These are phyloP conservation scores for Nannospalax galili DNA, from an alignment of 2,113 vertebrate species.

Conservation along the genomic window DNA sequence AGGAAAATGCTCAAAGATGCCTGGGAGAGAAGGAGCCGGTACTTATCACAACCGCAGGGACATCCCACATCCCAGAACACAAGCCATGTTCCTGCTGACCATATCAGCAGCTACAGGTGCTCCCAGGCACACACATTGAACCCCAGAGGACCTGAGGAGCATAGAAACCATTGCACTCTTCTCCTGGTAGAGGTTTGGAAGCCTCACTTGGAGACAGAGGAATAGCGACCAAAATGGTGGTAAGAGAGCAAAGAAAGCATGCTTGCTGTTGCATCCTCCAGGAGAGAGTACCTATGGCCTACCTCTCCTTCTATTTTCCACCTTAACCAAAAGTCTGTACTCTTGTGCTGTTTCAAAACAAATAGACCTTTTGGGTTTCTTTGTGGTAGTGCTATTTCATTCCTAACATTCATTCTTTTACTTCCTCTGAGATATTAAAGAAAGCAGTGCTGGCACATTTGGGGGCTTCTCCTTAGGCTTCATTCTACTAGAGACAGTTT, in stretches of 20 bases:
- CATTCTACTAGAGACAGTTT: neutral
- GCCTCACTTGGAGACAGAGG: neutral
- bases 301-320: neutral
- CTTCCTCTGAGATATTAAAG: conserved; percentile 2
- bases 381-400: neutral
- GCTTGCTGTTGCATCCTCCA: neutral
- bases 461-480: neutral
- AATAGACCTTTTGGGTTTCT: neutral
- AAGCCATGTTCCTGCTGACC: neutral
- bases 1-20: neutral
- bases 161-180: too few relatives aligned
- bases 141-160: neutral
- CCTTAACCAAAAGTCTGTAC: neutral
- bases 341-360: neutral
- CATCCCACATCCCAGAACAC: neutral
- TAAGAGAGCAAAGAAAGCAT: neutral
- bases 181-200: neutral
- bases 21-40: neutral
- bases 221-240: neutral
- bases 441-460: neutral
- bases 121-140: neutral
- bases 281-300: neutral
- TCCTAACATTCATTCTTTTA: neutral
- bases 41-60: neutral
- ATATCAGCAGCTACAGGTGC: neutral